A percentile compares a stretch with the other conserved stretches of the same genome.
Evolutionary conservation across 2,888 invertebrate species (phyloP).

Genomic region (Morinoia aosen): DNA sequence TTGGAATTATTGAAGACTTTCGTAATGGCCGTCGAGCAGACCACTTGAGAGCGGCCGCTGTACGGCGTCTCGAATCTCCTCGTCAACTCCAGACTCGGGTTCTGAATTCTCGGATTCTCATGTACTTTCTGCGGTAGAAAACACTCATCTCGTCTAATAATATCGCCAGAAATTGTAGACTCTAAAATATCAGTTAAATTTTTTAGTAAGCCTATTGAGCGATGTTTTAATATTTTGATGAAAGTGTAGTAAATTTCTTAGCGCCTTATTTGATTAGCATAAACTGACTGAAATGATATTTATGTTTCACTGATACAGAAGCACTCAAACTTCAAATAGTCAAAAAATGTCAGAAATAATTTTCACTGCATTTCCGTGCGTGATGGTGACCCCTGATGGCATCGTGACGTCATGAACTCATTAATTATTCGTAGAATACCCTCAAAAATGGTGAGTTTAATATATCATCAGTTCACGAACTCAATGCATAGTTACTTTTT

Average conservation of each 20-base stretch:
- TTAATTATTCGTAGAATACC: too few relatives aligned
- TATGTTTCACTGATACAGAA: not conserved
- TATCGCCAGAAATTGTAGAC: not conserved
- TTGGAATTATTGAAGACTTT: slow-evolving; percentile 15
- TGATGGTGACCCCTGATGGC: too few relatives aligned
- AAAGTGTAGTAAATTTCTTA: not conserved
- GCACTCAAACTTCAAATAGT: not conserved
- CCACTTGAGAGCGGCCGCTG: not conserved
- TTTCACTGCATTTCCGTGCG: not conserved
- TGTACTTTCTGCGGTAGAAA: not conserved
- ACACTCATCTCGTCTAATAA: not conserved
- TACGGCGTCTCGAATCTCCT: not conserved
- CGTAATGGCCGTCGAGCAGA: not conserved
- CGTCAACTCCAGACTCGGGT: not conserved
- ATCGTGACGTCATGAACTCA: too few relatives aligned
- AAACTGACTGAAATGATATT: not conserved
- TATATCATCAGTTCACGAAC: too few relatives aligned
- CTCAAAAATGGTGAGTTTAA: too few relatives aligned
- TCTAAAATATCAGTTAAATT: not conserved
- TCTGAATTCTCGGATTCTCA: not conserved
- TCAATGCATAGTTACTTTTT: too few relatives aligned
- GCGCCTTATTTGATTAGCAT: not conserved
- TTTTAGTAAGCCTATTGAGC: too few relatives aligned
- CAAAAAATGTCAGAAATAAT: not conserved
- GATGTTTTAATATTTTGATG: not conserved